A percentile compares a stretch with the other conserved stretches of the same genome.
Conservation (phyloP, 2,888 invertebrate species). For the Mesorhabditis spiculigera region DNA sequence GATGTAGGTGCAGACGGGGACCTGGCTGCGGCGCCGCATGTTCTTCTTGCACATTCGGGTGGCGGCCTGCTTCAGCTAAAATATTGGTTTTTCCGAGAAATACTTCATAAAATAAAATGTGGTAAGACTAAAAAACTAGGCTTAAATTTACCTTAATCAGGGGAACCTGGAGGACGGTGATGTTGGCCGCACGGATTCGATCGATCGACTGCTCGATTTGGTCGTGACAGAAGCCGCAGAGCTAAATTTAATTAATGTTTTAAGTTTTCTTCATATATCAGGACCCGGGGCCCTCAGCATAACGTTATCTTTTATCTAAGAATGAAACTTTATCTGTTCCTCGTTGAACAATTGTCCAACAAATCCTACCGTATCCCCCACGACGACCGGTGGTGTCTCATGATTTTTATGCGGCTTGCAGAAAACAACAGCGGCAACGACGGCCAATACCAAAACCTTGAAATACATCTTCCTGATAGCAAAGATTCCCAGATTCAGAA, state of each 20-base stretch:
- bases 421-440: too few species aligned
- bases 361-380: too few species aligned
- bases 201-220: background rate
- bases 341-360: too few species aligned
- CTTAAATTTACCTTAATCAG: background rate
- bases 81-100: background rate
- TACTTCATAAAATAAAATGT: background rate
- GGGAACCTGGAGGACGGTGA: background rate
- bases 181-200: background rate
- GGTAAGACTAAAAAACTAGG: background rate
- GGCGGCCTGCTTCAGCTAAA: too few species aligned
- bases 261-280: background rate
- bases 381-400: too few species aligned
- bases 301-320: too few species aligned
- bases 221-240: background rate
- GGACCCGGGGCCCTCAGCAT: too few species aligned
- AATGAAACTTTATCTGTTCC: too few species aligned
- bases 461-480: too few species aligned
- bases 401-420: too few species aligned
- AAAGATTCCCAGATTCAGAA: too few species aligned
- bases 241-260: background rate
- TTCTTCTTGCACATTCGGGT: background rate
- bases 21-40: background rate
- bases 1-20: slow-evolving; percentile 4
- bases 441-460: too few species aligned